Evolutionary conservation across 2,113 vertebrate species (phyloP).

Genomic region (Lates calcarifer): DNA sequence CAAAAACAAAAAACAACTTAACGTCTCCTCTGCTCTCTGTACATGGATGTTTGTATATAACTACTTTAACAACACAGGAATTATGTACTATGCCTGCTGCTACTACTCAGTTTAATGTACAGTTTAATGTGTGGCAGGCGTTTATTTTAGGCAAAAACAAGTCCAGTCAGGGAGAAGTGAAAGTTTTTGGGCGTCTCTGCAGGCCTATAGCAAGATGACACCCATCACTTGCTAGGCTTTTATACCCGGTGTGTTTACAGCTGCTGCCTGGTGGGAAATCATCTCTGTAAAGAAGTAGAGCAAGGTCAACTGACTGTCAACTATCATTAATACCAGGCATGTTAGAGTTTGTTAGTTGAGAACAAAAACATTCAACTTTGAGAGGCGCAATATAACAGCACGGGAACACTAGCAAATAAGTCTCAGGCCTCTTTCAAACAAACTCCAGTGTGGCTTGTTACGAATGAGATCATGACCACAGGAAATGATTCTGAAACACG

Average conservation of each 20-base stretch:
- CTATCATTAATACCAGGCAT: not conserved
- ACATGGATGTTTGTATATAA: not conserved
- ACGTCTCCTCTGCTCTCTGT: not conserved
- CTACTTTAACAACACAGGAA: not conserved
- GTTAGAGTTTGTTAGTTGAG: not conserved
- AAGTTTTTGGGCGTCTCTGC: not conserved
- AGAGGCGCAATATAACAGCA: not conserved
- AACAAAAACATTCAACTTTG: not conserved
- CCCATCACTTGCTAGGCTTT: conserved; percentile 62
- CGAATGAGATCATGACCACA: not conserved
- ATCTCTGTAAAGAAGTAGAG: conserved; percentile 5
- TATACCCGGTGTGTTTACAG: conserved; percentile 63
- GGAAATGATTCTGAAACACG: not conserved
- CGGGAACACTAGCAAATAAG: not conserved
- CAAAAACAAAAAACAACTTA: not conserved
- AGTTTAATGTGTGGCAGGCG: not conserved
- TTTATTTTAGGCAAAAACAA: not conserved
- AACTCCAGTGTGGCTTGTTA: conserved; percentile 9
- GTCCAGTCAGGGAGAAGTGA: not conserved
- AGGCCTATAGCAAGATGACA: not conserved
- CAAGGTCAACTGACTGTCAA: conserved; percentile 14
- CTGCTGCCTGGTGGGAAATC: conserved; percentile 13
- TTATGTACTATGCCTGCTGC: not conserved
- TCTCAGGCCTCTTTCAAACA: not conserved
- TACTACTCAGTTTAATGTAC: not conserved